A percentile compares a stretch with the other conserved stretches of the same genome.
These are phyloP conservation scores for Brachionus rotundiformis DNA, from an alignment of 1,140 invertebrate species.

Conservation along the genomic window DNA sequence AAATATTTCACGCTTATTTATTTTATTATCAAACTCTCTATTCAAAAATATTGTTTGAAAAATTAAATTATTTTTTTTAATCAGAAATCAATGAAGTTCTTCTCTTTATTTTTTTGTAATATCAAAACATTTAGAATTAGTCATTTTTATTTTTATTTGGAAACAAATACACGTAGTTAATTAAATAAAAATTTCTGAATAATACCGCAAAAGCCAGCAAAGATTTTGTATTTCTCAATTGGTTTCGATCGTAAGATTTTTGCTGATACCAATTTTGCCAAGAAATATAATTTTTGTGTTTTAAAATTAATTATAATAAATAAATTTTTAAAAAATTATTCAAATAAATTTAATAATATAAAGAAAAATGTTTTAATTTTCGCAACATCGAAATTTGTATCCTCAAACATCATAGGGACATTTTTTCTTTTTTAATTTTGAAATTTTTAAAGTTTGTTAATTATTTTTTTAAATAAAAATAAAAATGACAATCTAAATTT, in stretches of 20 bases:
- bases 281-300: constrained; percentile 45
- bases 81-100: constrained; percentile 28
- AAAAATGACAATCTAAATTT: not conserved
- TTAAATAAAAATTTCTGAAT: constrained; percentile 39
- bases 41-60: constrained; percentile 45
- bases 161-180: constrained; percentile 14
- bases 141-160: constrained; percentile 30
- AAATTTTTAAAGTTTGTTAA: not conserved
- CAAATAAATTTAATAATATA: not conserved
- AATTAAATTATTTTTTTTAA: constrained; percentile 50
- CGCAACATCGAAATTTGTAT: not conserved
- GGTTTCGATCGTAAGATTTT: constrained; percentile 19
- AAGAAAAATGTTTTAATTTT: constrained; percentile 12
- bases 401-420: not conserved
- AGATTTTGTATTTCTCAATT: constrained; percentile 4
- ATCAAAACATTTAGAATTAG: constrained; percentile 48
- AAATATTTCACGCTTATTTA: constrained; percentile 20
- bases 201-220: constrained; percentile 36
- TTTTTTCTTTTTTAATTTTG: not conserved
- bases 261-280: constrained; percentile 38
- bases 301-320: not conserved
- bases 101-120: constrained; percentile 38
- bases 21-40: constrained; percentile 19
- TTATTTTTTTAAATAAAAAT: constrained; percentile 5
- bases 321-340: constrained; percentile 22